Percentiles rank a stretch among this genome's conserved stretches.
These are phyloP conservation scores for Oryzaephilus surinamensis DNA, from an alignment of 1,140 invertebrate species.

Conservation along the genomic window DNA sequence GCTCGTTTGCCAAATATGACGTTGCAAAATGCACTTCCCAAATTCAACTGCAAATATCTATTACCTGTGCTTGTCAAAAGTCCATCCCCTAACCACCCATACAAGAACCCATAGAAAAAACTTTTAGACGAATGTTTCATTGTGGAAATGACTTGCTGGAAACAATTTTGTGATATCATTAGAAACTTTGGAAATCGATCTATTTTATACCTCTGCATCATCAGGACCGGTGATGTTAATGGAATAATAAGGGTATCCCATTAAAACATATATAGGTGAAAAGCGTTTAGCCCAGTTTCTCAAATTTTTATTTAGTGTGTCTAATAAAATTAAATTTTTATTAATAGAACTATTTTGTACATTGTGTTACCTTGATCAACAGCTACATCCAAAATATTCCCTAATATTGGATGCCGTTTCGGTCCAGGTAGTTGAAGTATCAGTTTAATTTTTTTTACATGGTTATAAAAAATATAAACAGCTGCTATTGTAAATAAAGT, in stretches of 20 bases:
- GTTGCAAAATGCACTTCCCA: no score
- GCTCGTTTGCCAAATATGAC: no score
- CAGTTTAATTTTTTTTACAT: no score
- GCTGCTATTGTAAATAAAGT: no score
- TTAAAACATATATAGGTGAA: no score
- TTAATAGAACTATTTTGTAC: no score
- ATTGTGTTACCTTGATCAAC: background rate
- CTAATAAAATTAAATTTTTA: no score
- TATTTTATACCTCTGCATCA: slow-evolving; percentile 1
- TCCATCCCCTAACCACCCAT: slow-evolving; percentile 15
- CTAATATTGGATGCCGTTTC: no score
- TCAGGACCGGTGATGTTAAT: slow-evolving; percentile 3
- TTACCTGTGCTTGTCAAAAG: slow-evolving; percentile 4
- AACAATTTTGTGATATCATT: no score
- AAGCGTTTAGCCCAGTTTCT: background rate
- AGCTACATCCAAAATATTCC: background rate
- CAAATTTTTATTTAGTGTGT: background rate
- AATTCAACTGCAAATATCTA: no score
- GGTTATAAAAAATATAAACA: no score
- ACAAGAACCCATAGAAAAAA: slow-evolving; percentile 11
- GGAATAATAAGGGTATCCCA: background rate
- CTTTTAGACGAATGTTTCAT: background rate
- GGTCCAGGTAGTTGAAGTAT: background rate
- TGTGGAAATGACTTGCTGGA: slow-evolving; percentile 2
- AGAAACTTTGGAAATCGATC: no score